Evolutionary conservation across 2,888 invertebrate species (phyloP).

Genomic region (Zele albiditarsus): DNA sequence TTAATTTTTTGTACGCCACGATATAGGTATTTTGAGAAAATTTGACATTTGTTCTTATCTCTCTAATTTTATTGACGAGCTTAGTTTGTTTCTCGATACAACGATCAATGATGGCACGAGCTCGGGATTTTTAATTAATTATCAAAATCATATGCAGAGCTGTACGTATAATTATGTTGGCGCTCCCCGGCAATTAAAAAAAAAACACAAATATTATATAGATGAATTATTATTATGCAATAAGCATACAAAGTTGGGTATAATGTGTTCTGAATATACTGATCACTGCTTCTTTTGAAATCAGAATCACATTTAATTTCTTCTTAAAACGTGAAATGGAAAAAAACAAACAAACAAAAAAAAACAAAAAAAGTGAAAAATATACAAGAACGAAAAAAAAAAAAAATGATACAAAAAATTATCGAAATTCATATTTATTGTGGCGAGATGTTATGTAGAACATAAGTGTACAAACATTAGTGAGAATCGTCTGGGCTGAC

Average conservation of each 20-base stretch:
- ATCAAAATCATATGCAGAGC: slow-evolving; percentile 59
- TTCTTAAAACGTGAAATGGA: neutral
- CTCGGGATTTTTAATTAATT: slow-evolving; percentile 61
- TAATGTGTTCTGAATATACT: slow-evolving; percentile 23
- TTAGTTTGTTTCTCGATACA: slow-evolving; percentile 11
- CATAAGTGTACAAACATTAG: slow-evolving; percentile 64
- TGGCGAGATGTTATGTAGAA: slow-evolving; percentile 59
- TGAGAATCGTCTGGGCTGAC: slow-evolving; percentile 48
- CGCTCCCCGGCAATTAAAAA: slow-evolving; percentile 57
- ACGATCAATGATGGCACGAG: slow-evolving; percentile 43
- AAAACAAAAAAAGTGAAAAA: slow-evolving; percentile 17
- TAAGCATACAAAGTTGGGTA: slow-evolving; percentile 56
- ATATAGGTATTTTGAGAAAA: neutral
- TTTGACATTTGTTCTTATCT: neutral
- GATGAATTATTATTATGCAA: slow-evolving; percentile 60
- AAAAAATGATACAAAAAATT: slow-evolving; percentile 25
- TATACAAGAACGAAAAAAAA: neutral
- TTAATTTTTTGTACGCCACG: slow-evolving; percentile 6
- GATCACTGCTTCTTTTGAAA: slow-evolving; percentile 19
- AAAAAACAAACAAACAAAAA: neutral
- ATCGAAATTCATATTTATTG: slow-evolving; percentile 32
- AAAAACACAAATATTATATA: slow-evolving; percentile 48
- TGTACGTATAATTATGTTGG: slow-evolving; percentile 56
- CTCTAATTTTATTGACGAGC: neutral
- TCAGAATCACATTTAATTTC: slow-evolving; percentile 8